A percentile compares a stretch with the other conserved stretches of the same genome.
phyloP scores from a whole-genome alignment of 2,888 invertebrate species.

The Nymphalis urticae region DNA sequence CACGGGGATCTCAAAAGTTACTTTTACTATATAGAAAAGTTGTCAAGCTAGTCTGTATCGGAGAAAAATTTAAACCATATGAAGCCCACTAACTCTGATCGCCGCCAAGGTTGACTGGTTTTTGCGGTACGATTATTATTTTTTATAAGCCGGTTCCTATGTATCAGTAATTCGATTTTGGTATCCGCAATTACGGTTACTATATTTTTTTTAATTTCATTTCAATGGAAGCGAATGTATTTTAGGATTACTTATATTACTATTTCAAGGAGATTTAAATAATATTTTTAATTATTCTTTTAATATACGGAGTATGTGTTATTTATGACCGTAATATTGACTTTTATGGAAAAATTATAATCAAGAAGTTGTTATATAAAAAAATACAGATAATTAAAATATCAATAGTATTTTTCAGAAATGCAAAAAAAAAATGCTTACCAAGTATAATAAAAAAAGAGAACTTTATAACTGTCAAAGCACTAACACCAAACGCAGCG shows the following conservation, averaged over 20 bases:
- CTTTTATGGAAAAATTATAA: not conserved
- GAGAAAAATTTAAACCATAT: conserved; percentile 25
- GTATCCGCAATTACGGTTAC: not conserved
- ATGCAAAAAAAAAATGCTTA: not conserved
- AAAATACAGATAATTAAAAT: not conserved
- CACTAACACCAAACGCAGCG: conserved; percentile 16
- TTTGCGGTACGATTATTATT: conserved; percentile 53
- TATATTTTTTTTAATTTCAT: not conserved
- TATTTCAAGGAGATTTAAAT: not conserved
- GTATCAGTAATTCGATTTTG: conserved; percentile 10
- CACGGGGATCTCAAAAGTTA: not conserved
- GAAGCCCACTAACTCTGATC: conserved; percentile 29
- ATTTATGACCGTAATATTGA: not conserved
- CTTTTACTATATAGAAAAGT: conserved; percentile 16
- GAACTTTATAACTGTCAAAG: conserved; percentile 29
- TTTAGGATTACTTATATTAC: no score
- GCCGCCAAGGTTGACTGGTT: conserved; percentile 58
- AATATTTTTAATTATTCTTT: not conserved
- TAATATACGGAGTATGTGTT: not conserved
- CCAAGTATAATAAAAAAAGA: conserved; percentile 17
- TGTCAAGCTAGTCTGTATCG: conserved; percentile 11
- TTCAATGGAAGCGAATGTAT: not conserved
- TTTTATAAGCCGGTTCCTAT: conserved; percentile 40
- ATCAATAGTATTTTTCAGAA: not conserved
- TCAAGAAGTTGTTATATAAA: no score